Evolutionary conservation across 2,797 vertebrate species (phyloP).

Genomic region (Chromis chromis): DNA sequence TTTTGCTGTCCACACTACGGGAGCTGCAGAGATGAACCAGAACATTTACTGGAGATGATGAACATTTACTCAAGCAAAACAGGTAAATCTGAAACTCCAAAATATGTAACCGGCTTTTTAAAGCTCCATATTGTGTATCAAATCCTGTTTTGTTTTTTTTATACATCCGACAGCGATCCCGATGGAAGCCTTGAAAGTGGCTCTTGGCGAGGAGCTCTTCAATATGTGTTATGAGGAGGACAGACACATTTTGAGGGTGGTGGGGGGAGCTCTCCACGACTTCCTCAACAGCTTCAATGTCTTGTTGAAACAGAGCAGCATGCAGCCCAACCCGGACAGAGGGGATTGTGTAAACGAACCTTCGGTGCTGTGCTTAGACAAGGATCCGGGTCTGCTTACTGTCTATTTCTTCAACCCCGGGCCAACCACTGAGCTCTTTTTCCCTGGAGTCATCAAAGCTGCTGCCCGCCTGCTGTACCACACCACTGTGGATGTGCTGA

Average conservation of each 20-base stretch:
- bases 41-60: conserved; percentile 91
- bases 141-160: conserved; percentile 9
- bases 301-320: conserved; percentile 91
- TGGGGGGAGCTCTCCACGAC: conserved; percentile 96
- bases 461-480: conserved; percentile 92
- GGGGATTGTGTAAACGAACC: conserved; percentile 87
- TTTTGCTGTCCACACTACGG: conserved; percentile 73
- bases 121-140: background rate
- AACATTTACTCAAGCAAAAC: conserved; percentile 86
- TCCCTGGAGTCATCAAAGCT: conserved; percentile 94
- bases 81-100: conserved; percentile 84
- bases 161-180: conserved; percentile 83
- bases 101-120: background rate
- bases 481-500: conserved; percentile 85
- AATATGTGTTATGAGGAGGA: conserved; percentile 96
- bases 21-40: conserved; percentile 81
- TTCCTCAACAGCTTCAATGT: conserved; percentile 98
- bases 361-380: conserved; percentile 96
- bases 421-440: conserved; percentile 91
- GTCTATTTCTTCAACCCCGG: conserved; percentile 96
- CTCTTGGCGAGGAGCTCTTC: conserved; percentile 94
- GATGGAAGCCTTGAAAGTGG: conserved; percentile 86
- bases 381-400: conserved; percentile 92
- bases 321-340: conserved; percentile 62
- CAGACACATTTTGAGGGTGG: conserved; percentile 92